Percentiles rank a stretch among this genome's conserved stretches.
Conservation (phyloP, 1,140 invertebrate species). For the Caenorhabditis inopinata region DNA sequence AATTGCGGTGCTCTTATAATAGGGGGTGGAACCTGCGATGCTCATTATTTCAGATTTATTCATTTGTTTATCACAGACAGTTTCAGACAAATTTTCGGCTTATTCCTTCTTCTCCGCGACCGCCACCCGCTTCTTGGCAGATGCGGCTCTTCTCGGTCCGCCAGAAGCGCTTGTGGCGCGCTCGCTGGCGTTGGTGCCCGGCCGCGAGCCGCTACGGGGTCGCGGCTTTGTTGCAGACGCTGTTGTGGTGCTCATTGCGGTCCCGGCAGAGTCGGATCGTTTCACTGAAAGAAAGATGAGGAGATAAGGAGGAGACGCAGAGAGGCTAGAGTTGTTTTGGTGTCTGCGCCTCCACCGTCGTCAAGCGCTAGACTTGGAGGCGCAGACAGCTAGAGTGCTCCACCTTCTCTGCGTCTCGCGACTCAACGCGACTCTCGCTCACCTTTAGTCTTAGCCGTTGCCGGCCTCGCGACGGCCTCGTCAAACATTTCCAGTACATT, state of each 20-base stretch:
- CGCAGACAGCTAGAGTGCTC: no score
- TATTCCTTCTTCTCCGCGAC: background rate
- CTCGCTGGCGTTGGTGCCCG: background rate
- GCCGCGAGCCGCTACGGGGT: background rate
- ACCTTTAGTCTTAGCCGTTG: conserved; percentile 33
- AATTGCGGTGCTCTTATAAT: no score
- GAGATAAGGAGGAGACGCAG: no score
- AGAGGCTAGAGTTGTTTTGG: no score
- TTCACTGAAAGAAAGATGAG: background rate
- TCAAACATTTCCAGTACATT: conserved; percentile 62
- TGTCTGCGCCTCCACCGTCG: no score
- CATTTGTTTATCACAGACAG: no score
- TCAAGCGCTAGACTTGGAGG: no score
- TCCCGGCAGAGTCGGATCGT: background rate
- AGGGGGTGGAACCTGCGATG: no score
- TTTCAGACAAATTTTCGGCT: background rate
- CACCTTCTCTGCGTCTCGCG: no score
- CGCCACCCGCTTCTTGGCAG: background rate
- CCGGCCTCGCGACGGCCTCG: conserved; percentile 46
- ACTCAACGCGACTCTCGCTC: no score
- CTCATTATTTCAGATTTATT: no score
- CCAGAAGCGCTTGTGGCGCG: background rate
- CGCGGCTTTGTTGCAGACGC: background rate
- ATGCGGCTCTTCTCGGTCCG: background rate
- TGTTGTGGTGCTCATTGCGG: background rate